phyloP scores from a whole-genome alignment of 2,888 invertebrate genomes.

The Phengaris alcon region DNA sequence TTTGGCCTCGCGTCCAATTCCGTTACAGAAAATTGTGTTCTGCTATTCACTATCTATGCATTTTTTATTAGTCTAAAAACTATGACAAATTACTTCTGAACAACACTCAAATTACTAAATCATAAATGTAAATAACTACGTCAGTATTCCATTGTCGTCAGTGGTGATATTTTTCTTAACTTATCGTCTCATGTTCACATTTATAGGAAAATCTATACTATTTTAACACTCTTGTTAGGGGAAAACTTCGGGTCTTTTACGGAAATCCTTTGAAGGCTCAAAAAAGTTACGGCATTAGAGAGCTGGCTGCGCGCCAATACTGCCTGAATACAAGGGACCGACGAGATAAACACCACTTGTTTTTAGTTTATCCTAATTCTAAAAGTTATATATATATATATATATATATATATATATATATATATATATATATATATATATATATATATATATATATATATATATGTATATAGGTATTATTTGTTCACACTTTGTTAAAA shows the following conservation, averaged over 20 bases:
- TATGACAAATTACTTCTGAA: background rate
- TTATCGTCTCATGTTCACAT: background rate
- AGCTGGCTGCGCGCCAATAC: conserved; percentile 8
- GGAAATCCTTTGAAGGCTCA: conserved; percentile 21
- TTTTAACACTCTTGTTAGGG: conserved; percentile 13
- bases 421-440: too few relatives aligned
- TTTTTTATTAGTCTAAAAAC: background rate
- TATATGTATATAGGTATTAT: background rate
- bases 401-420: too few relatives aligned
- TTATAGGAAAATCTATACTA: conserved; percentile 10
- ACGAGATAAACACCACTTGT: conserved; percentile 17
- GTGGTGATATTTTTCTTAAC: background rate
- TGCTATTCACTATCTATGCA: background rate
- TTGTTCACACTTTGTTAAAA: conserved; percentile 15
- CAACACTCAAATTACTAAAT: background rate
- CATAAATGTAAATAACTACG: background rate
- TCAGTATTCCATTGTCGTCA: background rate
- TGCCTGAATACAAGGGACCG: background rate
- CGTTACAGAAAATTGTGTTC: background rate
- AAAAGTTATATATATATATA: background rate
- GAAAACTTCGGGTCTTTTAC: conserved; percentile 10
- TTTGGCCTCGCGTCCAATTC: background rate
- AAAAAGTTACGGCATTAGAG: conserved; percentile 6
- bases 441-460: too few relatives aligned
- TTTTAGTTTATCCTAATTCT: conserved; percentile 20